Percentiles rank a stretch among this genome's conserved stretches.
phyloP scores from a whole-genome alignment of 2,113 vertebrate genomes.

The Amphilophus citrinellus region DNA sequence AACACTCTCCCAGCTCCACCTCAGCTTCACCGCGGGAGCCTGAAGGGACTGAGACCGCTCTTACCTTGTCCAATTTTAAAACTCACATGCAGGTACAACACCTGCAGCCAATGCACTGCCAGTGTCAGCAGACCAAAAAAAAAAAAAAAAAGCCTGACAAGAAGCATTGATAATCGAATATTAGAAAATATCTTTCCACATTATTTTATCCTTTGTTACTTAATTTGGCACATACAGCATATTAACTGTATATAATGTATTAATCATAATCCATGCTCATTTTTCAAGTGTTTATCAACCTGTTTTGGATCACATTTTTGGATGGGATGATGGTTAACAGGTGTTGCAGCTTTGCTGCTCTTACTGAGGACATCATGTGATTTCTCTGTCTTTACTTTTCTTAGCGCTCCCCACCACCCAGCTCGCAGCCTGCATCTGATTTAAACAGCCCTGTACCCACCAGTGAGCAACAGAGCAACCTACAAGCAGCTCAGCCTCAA shows the following conservation, averaged over 20 bases:
- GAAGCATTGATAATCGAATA: not conserved
- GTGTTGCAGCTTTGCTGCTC: constrained; percentile 14
- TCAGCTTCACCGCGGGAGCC: constrained; percentile 86
- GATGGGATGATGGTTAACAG: constrained; percentile 38
- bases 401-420: constrained; percentile 83
- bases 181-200: not conserved
- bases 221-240: not conserved
- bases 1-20: constrained; percentile 87
- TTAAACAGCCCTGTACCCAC: constrained; percentile 81
- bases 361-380: constrained; percentile 16
- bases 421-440: constrained; percentile 80
- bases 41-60: constrained; percentile 81
- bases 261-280: not conserved
- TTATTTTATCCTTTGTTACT: not conserved
- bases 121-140: not conserved
- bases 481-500: constrained; percentile 67
- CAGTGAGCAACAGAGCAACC: constrained; percentile 70
- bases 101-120: not conserved
- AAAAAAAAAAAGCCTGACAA: not conserved
- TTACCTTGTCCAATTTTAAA: constrained; percentile 65
- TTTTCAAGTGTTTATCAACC: constrained; percentile 15
- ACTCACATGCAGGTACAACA: constrained; percentile 58
- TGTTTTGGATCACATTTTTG: constrained; percentile 23
- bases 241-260: not conserved
- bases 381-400: constrained; percentile 47